Base-by-base conservation (phyloP, 1,140 invertebrate genomes). In the Coelopa frigida region DNA sequence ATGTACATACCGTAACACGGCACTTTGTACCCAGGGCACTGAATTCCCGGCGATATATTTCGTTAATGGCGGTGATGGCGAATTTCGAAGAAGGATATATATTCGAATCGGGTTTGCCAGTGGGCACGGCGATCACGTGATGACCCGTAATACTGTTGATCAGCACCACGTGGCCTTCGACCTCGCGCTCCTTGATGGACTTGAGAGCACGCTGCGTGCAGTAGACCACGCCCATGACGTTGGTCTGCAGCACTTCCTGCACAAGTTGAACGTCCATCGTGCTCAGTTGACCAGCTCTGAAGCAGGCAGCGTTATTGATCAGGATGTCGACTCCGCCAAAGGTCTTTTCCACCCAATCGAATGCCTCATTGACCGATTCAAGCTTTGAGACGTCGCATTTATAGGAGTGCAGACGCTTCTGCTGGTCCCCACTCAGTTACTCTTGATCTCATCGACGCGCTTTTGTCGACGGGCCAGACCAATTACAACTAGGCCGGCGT, bases 231-330 rank as follows among this genome's bases (percentile, higher is more conserved):
- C 74, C 84, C 43, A 84, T 70, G 1, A 86, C 72, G 56, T 89
- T 90, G 0, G 81, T 77, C 32, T 87, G 78, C 23, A 87, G 54
- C 38, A 80, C 75, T 11, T 70, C 54, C 46, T 70, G 57, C 69
- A 75, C 75, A 44, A 61, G 44, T 14, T 56, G 27, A 45, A 58
- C n/a, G 27, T 57, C 21, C 60, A 55, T 53, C 66, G 51, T 38
- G 55, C 70, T 52, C 68, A 72, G 14, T 45, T 55, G 48, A 60
- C 75, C 52, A 55, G 51, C 4, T 58, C 58, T 48, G 5, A 72
- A 53, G 0, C 79, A 56, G 2, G 81, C 85, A 3, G 86, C 85
- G 58, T 84, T 86, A 58, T 89, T 89, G 18, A 89, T 70, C 32
- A 87, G 70, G 2, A 89, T 70, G 55, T 87, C 79, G 1, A 85